phyloP scores from a whole-genome alignment of 2,888 invertebrate species.

The Steinernema carpocapsae region DNA sequence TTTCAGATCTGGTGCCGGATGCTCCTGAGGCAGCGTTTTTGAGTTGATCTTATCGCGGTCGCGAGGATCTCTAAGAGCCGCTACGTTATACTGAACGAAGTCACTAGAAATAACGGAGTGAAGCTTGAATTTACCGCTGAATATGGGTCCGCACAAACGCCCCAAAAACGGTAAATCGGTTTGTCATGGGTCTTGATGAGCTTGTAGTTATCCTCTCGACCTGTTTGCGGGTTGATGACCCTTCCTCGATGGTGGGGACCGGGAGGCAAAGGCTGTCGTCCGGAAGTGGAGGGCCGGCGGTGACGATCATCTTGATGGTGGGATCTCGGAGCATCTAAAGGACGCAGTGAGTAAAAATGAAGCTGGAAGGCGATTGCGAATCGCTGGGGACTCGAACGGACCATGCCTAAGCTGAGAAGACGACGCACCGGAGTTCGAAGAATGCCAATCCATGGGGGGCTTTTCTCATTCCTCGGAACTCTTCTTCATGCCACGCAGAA shows the following conservation, averaged over 20 bases:
- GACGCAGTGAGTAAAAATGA: not conserved
- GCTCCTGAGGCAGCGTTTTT: not conserved
- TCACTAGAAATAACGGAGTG: not conserved
- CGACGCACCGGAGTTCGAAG: not conserved
- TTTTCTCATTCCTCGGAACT: conserved; percentile 20
- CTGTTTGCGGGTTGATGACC: not conserved
- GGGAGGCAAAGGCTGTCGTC: not conserved
- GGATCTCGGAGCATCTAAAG: conserved; percentile 12
- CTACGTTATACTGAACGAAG: not conserved
- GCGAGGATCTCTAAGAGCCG: conserved; percentile 13
- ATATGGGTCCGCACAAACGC: not conserved
- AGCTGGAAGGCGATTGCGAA: not conserved
- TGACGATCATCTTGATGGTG: conserved; percentile 5
- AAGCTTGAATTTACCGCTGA: not conserved
- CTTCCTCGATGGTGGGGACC: not conserved
- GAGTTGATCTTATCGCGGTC: conserved; percentile 17
- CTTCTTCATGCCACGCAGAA: not conserved
- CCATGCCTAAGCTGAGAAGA: conserved; percentile 16
- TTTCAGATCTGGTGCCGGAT: not conserved
- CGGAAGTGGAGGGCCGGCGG: conserved; percentile 3
- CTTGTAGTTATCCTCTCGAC: conserved; percentile 5
- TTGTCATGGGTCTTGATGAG: not conserved
- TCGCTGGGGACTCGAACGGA: not conserved
- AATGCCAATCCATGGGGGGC: conserved; percentile 21
- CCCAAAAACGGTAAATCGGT: conserved; percentile 7